These are phyloP conservation scores for Hydraecia micacea DNA, from an alignment of 2,888 invertebrate genomes.

Conservation along the genomic window DNA sequence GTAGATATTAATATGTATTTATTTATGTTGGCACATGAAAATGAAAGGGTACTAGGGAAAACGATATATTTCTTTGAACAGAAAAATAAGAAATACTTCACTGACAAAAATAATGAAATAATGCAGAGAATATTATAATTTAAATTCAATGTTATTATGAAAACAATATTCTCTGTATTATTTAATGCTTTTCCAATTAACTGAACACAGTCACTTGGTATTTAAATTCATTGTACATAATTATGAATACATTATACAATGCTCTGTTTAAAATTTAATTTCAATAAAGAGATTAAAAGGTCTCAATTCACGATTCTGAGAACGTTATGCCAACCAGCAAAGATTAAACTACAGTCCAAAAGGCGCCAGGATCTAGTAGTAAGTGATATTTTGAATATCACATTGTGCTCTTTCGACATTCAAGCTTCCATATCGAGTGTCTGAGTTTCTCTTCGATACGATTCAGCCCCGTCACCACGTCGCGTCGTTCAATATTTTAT, in stretches of 20 bases:
- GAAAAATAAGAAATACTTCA: neutral
- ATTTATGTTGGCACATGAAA: neutral
- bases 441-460: conserved; percentile 29
- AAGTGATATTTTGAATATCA: conserved; percentile 37
- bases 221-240: neutral
- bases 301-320: neutral
- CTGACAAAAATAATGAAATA: too few species aligned
- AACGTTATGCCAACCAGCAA: neutral
- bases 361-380: neutral
- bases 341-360: neutral
- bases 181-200: neutral
- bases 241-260: neutral
- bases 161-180: neutral
- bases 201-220: neutral
- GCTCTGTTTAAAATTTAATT: neutral
- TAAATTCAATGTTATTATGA: neutral
- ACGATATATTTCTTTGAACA: neutral
- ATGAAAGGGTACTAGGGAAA: neutral
- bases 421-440: conserved; percentile 20
- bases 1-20: neutral
- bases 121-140: neutral
- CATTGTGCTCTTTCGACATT: conserved; percentile 17
- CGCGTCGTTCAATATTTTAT: conserved; percentile 48
- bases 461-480: conserved; percentile 36
- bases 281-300: neutral